Conservation (phyloP, 1,140 invertebrate genomes). For the Leptinotarsa undecemlineata region DNA sequence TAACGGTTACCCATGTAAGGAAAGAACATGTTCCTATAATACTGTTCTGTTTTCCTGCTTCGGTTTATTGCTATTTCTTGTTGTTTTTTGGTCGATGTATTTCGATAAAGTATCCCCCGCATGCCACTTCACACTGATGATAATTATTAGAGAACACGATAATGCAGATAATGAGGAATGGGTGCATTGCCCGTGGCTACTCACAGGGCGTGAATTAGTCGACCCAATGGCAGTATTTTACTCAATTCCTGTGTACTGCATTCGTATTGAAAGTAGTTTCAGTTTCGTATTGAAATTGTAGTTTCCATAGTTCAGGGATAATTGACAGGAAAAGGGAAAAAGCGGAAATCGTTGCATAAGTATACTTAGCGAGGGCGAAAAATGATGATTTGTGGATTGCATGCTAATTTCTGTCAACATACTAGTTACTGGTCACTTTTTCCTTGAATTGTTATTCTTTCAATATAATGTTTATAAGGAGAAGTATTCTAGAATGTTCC, state of each 20-base stretch:
- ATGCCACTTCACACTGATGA: background rate
- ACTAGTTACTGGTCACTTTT: too few relatives aligned
- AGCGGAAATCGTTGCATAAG: too few relatives aligned
- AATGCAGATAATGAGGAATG: background rate
- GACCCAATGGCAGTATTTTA: slow-evolving; percentile 1
- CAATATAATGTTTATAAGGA: too few relatives aligned
- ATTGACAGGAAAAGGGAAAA: too few relatives aligned
- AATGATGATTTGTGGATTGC: too few relatives aligned
- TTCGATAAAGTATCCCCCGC: slow-evolving; percentile 2
- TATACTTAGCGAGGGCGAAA: too few relatives aligned
- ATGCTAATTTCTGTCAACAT: too few relatives aligned
- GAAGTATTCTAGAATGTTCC: too few relatives aligned
- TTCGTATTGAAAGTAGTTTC: background rate
- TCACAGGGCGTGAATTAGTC: background rate
- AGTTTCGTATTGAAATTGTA: background rate
- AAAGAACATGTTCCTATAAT: background rate
- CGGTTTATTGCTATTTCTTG: background rate
- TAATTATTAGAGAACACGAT: background rate
- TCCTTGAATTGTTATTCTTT: too few relatives aligned
- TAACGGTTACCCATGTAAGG: slow-evolving; percentile 2
- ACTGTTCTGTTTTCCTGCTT: background rate
- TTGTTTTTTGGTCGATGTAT: slow-evolving; percentile 6
- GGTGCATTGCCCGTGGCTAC: background rate
- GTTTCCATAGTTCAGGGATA: background rate
- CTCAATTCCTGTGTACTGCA: background rate